Base-by-base conservation (phyloP, 2,888 invertebrate genomes). In the Isoperla grammatica region DNA sequence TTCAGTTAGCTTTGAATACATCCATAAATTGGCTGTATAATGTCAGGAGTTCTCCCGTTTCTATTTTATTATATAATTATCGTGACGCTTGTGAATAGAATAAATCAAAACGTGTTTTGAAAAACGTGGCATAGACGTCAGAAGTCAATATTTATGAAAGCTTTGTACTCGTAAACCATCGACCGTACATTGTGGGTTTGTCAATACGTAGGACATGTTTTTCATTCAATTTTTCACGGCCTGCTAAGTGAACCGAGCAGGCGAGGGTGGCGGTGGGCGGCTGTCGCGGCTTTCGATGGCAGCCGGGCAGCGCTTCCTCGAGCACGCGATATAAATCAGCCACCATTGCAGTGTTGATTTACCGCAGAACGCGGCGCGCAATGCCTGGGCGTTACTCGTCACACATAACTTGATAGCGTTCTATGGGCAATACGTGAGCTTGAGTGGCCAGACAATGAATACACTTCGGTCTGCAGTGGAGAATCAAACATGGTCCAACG, bases 281-380 rank as follows among this genome's bases (percentile, higher is more conserved):
- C 15, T 40, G 46, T 57, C 40, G 42, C 50, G 42, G 58, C 58
- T 58, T 50, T 57, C 48, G 48, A 48, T 57, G 46, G 46, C 40
- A 5, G 45, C n/a, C n/a, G n/a, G n/a, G n/a, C n/a, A 20, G 12
- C 17, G 13, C 17, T 15, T 8, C 2, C 23, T 17, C 48, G 20
- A n/a, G 15, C 11, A 17, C 17, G 23, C 17, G 64, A 66, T 59
- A 71, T 73, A 73, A 73, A 73, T 73, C 73, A 73, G 69, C 69
- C 68, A 46, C 35, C 58, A 20, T 46, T 73, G 74, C 49, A 57
- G 66, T 65, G 68, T 71, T 73, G 73, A 74, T 73, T 73, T 74
- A 74, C 72, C 72, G 69, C 57, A 29, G 5, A 22, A 46, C 17
- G 13, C 20, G 17, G 43, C 2, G 15, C 6, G n/a, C 43, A n/a